Percentiles rank a stretch among this genome's conserved stretches.
phyloP scores from a whole-genome alignment of 2,888 invertebrate species.

The Neocrepidodera transversa region DNA sequence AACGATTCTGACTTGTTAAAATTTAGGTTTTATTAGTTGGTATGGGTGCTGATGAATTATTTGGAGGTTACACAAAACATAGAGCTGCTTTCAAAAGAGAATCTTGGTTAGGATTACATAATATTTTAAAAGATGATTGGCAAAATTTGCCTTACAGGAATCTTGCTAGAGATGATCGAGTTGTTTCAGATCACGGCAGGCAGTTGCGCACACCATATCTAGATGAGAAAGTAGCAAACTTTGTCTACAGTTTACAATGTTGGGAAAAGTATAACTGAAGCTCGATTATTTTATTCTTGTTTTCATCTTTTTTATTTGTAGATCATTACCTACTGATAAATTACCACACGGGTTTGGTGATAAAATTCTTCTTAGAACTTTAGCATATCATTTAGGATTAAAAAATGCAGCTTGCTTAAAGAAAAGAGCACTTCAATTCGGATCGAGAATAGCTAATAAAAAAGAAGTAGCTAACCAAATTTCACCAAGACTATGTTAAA shows the following conservation, averaged over 20 bases:
- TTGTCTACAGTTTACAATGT: conserved; percentile 68
- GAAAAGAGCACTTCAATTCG: conserved; percentile 97
- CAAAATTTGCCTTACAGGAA: conserved; percentile 87
- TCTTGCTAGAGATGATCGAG: conserved; percentile 92
- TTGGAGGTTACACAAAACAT: conserved; percentile 93
- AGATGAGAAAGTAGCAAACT: conserved; percentile 74
- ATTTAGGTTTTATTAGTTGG: conserved; percentile 81
- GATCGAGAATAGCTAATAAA: conserved; percentile 90
- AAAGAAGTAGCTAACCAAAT: conserved; percentile 86
- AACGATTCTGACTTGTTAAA: neutral
- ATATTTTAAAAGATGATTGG: conserved; percentile 75
- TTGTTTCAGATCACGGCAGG: conserved; percentile 87
- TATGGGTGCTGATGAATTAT: conserved; percentile 96
- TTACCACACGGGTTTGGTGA: conserved; percentile 87
- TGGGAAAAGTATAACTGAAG: conserved; percentile 69
- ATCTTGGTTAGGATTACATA: conserved; percentile 64
- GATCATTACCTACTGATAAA: conserved; percentile 57
- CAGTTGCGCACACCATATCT: conserved; percentile 83
- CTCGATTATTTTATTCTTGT: conserved; percentile 1
- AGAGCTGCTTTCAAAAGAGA: conserved; percentile 72
- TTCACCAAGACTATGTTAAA: conserved; percentile 60
- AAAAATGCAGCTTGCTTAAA: conserved; percentile 71
- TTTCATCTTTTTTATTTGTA: conserved; percentile 38
- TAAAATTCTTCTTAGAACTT: conserved; percentile 83
- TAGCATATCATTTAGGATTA: conserved; percentile 74